A percentile compares a stretch with the other conserved stretches of the same genome.
These are phyloP conservation scores for Lepus europaeus DNA, from an alignment of 2,113 vertebrate genomes.

Conservation along the genomic window DNA sequence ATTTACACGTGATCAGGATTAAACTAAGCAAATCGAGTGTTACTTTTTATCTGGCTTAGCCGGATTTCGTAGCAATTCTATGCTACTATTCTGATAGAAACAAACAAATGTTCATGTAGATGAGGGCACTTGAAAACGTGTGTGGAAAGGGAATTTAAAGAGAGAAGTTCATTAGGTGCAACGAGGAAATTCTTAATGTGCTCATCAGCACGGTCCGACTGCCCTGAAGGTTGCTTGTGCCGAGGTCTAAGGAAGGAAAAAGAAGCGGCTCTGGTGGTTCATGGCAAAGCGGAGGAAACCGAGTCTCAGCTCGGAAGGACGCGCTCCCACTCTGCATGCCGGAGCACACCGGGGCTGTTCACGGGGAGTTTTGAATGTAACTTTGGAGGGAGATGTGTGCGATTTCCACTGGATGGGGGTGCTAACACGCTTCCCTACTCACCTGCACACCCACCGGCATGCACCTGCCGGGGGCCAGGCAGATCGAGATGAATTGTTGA, in stretches of 20 bases:
- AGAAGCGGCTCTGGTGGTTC: neutral
- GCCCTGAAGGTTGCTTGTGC: neutral
- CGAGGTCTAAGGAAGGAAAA: neutral
- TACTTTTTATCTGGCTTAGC: neutral
- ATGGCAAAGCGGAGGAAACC: neutral
- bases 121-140: no score
- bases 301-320: neutral
- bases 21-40: neutral
- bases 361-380: no score
- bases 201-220: neutral
- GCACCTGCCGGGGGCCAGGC: accelerated
- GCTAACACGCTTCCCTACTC: no score
- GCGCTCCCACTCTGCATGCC: accelerated
- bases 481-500: neutral
- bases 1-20: neutral
- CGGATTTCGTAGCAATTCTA: neutral
- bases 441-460: neutral
- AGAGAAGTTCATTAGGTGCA: neutral
- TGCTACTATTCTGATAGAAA: neutral
- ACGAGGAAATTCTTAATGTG: no score
- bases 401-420: neutral
- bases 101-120: neutral
- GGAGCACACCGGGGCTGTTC: accelerated
- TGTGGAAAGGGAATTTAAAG: no score
- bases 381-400: neutral